Evolutionary conservation across 2,888 invertebrate species (phyloP).

Genomic region (Papilio gigon): DNA sequence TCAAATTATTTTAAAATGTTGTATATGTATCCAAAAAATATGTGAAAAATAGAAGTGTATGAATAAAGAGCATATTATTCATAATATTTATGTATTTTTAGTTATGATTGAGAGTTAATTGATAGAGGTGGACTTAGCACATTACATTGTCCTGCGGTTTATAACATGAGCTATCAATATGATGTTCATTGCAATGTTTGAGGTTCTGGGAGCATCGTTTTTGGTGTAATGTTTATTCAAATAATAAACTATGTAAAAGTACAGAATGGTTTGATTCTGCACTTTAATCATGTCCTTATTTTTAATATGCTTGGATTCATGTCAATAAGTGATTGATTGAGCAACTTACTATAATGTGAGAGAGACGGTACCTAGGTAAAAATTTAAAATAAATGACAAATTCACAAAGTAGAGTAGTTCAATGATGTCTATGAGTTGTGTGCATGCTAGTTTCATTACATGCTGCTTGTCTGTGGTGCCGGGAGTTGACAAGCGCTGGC

Average conservation of each 20-base stretch:
- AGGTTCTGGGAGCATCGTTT: not conserved
- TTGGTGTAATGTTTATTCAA: not conserved
- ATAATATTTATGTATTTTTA: not conserved
- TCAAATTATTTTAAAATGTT: not conserved
- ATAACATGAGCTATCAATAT: conserved; percentile 4
- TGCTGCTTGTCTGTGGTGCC: not conserved
- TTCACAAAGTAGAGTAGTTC: not conserved
- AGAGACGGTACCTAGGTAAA: no score
- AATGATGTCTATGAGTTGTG: not conserved
- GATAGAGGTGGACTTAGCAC: not conserved
- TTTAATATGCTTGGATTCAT: not conserved
- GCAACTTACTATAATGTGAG: no score
- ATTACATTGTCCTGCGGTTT: not conserved
- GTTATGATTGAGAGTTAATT: conserved; percentile 6
- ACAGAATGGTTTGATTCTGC: not conserved
- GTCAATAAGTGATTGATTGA: no score
- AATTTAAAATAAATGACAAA: no score
- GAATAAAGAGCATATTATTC: not conserved
- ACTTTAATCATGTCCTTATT: not conserved
- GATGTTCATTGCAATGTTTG: not conserved
- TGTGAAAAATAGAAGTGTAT: no score
- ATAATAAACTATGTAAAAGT: not conserved
- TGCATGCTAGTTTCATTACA: not conserved
- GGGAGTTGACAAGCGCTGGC: not conserved
- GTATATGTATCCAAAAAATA: no score